phyloP scores from a whole-genome alignment of 92 coral and sea anemone species.

The Umimayanthus kanabou region DNA sequence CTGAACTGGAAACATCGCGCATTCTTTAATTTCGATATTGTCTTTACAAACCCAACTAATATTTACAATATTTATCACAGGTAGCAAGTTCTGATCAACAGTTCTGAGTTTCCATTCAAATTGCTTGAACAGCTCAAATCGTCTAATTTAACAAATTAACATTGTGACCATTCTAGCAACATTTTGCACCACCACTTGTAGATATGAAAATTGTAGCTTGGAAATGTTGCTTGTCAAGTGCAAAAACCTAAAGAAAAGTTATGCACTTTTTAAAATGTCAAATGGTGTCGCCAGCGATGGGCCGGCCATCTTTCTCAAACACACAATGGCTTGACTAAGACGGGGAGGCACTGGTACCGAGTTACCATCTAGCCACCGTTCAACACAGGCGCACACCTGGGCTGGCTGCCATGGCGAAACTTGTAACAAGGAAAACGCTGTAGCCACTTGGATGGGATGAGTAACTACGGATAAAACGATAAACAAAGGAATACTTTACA shows the following conservation, averaged over 20 bases:
- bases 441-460: conserved; percentile 69
- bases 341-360: conserved; percentile 40
- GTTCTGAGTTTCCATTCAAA: not conserved
- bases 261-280: not conserved
- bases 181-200: not conserved
- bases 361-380: conserved; percentile 55
- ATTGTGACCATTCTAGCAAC: no score
- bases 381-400: conserved; percentile 51
- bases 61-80: not conserved
- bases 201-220: not conserved
- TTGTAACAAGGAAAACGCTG: conserved; percentile 75
- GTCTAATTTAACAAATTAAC: no score
- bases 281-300: not conserved
- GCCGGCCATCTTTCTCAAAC: not conserved
- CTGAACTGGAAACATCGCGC: not conserved
- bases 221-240: not conserved
- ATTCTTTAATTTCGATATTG: not conserved
- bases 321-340: conserved; percentile 34
- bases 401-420: conserved; percentile 80
- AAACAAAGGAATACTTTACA: not conserved
- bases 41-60: not conserved
- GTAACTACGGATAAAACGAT: conserved; percentile 57
- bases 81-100: not conserved
- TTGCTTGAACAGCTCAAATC: not conserved
- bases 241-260: not conserved